phyloP scores from a whole-genome alignment of 2,113 vertebrate genomes.

The Chaetodon trifascialis region DNA sequence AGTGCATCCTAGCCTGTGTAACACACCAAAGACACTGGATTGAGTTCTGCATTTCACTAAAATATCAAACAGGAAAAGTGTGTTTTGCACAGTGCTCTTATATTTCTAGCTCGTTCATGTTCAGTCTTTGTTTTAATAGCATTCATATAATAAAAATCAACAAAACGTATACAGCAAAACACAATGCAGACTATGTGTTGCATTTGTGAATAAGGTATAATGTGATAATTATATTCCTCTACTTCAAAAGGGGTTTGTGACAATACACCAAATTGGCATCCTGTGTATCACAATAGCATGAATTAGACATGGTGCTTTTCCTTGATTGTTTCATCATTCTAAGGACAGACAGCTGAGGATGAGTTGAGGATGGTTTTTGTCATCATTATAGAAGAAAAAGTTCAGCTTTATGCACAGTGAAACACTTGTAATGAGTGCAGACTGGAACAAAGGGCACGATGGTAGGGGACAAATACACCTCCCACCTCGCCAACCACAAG shows the following conservation, averaged over 20 bases:
- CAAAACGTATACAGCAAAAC: not conserved
- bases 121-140: not conserved
- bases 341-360: not conserved
- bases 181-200: not conserved
- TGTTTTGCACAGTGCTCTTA: not conserved
- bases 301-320: not conserved
- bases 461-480: not conserved
- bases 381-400: not conserved
- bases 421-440: not conserved
- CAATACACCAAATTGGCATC: constrained; percentile 1
- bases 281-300: not conserved
- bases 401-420: not conserved
- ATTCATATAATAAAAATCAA: no score
- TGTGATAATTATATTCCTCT: not conserved
- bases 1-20: no score
- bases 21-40: not conserved
- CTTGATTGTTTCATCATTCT: constrained; percentile 6
- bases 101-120: not conserved
- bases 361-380: not conserved
- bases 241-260: not conserved
- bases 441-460: not conserved
- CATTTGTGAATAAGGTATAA: not conserved
- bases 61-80: not conserved
- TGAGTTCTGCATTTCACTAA: not conserved
- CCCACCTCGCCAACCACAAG: not conserved